phyloP scores from a whole-genome alignment of 1,140 invertebrate species.

The Eriocheir sinensis region DNA sequence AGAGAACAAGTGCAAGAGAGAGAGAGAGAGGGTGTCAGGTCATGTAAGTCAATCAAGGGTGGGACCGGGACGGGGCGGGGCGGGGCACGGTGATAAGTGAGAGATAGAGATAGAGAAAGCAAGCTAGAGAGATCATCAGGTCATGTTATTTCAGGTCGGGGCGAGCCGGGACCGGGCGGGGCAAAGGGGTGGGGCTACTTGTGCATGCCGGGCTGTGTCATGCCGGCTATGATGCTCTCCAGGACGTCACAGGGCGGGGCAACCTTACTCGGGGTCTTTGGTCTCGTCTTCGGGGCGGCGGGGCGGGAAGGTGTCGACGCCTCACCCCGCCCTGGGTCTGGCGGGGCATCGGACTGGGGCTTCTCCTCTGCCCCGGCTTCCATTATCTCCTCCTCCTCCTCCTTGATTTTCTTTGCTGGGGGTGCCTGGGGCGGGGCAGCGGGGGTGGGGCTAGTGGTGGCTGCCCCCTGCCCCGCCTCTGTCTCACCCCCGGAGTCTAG shows the following conservation, averaged over 20 bases:
- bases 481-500: constrained; percentile 58
- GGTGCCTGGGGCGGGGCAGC: background rate
- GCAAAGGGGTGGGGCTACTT: constrained; percentile 35
- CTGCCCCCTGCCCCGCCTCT: background rate
- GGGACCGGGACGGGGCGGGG: background rate
- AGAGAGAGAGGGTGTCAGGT: too few species aligned
- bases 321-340: background rate
- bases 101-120: background rate
- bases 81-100: too few species aligned
- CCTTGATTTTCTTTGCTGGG: background rate
- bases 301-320: background rate
- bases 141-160: background rate
- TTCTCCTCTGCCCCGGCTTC: constrained; percentile 4
- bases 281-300: constrained; percentile 32
- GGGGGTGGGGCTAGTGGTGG: background rate
- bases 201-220: constrained; percentile 69
- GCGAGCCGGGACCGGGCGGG: background rate
- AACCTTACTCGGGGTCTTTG: constrained; percentile 65
- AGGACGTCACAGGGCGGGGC: constrained; percentile 68
- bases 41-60: too few species aligned
- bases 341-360: background rate
- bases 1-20: background rate
- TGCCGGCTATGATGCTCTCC: constrained; percentile 70
- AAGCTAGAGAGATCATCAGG: background rate
- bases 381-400: background rate